Conservation (phyloP, 2,888 invertebrate genomes). For the Noctua janthe region DNA sequence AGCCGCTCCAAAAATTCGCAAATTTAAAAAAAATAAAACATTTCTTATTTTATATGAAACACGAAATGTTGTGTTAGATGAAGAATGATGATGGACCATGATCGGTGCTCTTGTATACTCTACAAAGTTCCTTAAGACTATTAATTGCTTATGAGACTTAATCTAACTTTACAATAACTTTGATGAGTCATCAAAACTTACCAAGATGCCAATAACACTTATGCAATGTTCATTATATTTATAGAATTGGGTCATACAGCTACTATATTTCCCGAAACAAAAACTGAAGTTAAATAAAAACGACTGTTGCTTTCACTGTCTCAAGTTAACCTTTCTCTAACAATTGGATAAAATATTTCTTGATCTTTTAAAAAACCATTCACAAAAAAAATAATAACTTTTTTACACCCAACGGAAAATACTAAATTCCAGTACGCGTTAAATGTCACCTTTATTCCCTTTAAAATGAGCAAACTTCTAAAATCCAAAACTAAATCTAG, state of each 20-base stretch:
- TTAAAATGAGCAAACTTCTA: conserved; percentile 2
- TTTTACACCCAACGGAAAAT: neutral
- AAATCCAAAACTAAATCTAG: neutral
- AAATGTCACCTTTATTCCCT: neutral
- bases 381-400: conserved; percentile 4
- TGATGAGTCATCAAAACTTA: neutral
- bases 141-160: neutral
- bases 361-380: conserved; percentile 3
- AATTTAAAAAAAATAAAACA: too few relatives aligned
- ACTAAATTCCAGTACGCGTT: neutral
- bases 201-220: neutral
- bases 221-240: neutral
- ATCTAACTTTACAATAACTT: conserved; percentile 8
- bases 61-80: neutral
- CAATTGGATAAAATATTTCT: neutral
- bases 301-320: neutral
- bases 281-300: conserved; percentile 2
- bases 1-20: too few relatives aligned
- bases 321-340: conserved; percentile 12
- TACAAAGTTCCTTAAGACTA: neutral
- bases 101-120: neutral
- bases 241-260: neutral
- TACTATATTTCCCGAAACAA: neutral
- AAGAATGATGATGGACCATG: neutral
- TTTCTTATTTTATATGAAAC: too few relatives aligned